Evolutionary conservation across 2,888 invertebrate species (phyloP), one percentile per base, ranked within the genome.

Genomic region (Agrochola circellaris): DNA sequence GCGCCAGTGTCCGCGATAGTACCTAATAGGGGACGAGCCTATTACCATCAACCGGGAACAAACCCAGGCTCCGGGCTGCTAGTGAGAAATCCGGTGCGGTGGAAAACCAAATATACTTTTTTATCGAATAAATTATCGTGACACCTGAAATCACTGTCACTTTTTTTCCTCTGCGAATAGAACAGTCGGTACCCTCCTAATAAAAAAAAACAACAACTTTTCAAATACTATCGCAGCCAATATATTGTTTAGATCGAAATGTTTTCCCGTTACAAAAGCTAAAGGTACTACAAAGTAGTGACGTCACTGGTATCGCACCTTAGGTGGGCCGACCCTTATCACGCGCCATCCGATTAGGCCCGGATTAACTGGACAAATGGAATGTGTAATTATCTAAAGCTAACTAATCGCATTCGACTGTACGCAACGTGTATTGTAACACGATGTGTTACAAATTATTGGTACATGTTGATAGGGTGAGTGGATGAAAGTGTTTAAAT

Each of bases 331-430:
- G 91, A 96, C 95, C 95, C 95, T 95, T 95, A 95, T 96, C 96
- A 96, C 91, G 90, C 90, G 90, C 90, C 90, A 91, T 92, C 92
- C 94, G 95, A 95, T 95, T 94, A 95, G 90, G 87, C 92, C 89
- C 88, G 93, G 95, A 95, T 96, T 95, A 95, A 92, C 94, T 90
- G 94, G 93, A 95, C 95, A 95, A 95, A 95, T 94, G 95, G 95
- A 95, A 96, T 96, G 95, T 95, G 95, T 95, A 95, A 96, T 96
- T 95, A 96, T 95, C 95, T 94, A 90, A 91, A 90, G 87, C 90
- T 89, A 92, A 94, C 93, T 94, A 94, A 94, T 94, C 92, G 92
- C 87, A 87, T 92, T 91, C 89, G 89, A 88, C 89, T 82, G 85
- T 87, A 84, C 64, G 69, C 67, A 83, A 75, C 84, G 68, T 87